A percentile compares a stretch with the other conserved stretches of the same genome.
These are phyloP conservation scores for Labroides dimidiatus DNA, from an alignment of 2,797 vertebrate genomes.

Conservation along the genomic window DNA sequence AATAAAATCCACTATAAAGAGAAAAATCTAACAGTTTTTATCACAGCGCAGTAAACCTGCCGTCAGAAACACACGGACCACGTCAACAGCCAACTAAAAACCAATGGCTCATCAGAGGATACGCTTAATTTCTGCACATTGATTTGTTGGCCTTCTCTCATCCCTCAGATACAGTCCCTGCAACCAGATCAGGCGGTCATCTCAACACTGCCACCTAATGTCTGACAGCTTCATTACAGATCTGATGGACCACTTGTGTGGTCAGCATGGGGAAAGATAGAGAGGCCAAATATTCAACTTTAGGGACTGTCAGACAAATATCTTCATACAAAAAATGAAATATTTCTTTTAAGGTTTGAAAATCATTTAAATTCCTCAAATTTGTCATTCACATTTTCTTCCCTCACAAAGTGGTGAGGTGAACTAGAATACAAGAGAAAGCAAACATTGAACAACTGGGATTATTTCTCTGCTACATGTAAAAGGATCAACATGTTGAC, in stretches of 20 bases:
- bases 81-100: slow-evolving; percentile 57
- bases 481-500: slow-evolving; percentile 47
- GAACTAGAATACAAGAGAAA: too few relatives aligned
- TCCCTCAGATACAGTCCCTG: slow-evolving; percentile 48
- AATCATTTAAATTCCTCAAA: too few relatives aligned
- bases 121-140: slow-evolving; percentile 64
- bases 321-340: too few relatives aligned
- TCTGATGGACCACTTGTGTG: slow-evolving; percentile 2
- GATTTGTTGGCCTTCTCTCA: slow-evolving; percentile 61
- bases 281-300: too few relatives aligned
- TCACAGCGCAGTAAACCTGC: slow-evolving; percentile 50
- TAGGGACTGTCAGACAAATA: too few relatives aligned
- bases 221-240: slow-evolving; percentile 62
- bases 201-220: slow-evolving; percentile 84
- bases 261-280: background rate
- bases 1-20: slow-evolving; percentile 59
- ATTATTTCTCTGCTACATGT: background rate
- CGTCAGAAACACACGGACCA: slow-evolving; percentile 65
- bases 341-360: too few relatives aligned
- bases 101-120: slow-evolving; percentile 57
- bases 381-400: too few relatives aligned
- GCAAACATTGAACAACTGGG: too few relatives aligned
- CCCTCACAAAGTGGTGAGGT: too few relatives aligned
- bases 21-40: slow-evolving; percentile 67
- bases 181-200: slow-evolving; percentile 48